Base-by-base conservation (phyloP, 2,888 invertebrate genomes). In the Hedya salicella region DNA sequence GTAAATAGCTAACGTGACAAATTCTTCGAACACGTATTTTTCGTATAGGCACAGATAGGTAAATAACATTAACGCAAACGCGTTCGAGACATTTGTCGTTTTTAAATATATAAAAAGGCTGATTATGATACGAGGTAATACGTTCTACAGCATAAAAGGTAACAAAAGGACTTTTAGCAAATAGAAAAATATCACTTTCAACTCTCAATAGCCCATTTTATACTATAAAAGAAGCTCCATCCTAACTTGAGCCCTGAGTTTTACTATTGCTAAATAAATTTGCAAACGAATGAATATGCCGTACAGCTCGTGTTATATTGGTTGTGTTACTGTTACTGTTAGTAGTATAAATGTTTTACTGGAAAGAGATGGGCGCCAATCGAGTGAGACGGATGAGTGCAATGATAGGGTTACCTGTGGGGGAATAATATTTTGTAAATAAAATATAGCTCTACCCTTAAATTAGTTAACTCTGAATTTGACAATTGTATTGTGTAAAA, bases 371-470 rank as follows among this genome's bases (percentile, higher is more conserved):
- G 16, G 8, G 17, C 17, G 19, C 19, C 46, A 19, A 3, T 13
- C 19, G 17, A 46, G 13, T 19, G 40, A 40, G 8, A 54, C 11
- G 25, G 54, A 42, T 54, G 54, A 40, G 5, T 54, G 25, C 25
- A 40, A 11, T 54, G 54, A 32, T 21, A 39, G 39, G 21, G 53
- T 39, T 53, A 19, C 39, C 44, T 17, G 17, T 9, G 17, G 9
- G 2, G 17, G 11, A 17, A 16, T 40, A 9, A 44, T 44, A 44
- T 44, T 44, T 44, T 17, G 36, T 9, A 9, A 13, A 36, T 9
- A 11, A 36, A 25, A 25, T n/a, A n/a, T n/a, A n/a, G n/a, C n/a
- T n/a, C n/a, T n/a, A n/a, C n/a, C n/a, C n/a, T n/a, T n/a, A n/a
- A n/a, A n/a, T n/a, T n/a, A n/a, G n/a, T n/a, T n/a, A n/a, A n/a